phyloP scores from a whole-genome alignment of 2,888 invertebrate species.

The Melinaea menophilus region DNA sequence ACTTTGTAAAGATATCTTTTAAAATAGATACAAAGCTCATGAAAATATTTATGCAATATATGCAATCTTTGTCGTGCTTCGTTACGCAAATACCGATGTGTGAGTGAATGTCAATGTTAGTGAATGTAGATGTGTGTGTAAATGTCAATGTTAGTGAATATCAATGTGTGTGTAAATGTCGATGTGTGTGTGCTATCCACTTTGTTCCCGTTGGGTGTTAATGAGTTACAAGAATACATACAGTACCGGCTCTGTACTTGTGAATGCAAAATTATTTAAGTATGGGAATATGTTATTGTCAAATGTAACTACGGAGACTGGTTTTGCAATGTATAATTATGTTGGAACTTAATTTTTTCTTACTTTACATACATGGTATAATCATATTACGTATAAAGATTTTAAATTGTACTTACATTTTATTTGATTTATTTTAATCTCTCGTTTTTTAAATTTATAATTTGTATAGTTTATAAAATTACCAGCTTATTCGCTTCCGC shows the following conservation, averaged over 20 bases:
- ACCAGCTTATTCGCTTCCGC: too few relatives aligned
- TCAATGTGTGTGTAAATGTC: neutral
- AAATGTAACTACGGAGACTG: neutral
- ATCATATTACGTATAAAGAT: too few relatives aligned
- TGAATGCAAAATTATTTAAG: neutral
- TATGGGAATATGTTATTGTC: constrained; percentile 4
- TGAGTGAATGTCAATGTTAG: neutral
- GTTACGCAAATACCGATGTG: neutral
- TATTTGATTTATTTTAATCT: too few relatives aligned
- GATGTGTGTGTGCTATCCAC: constrained; percentile 9
- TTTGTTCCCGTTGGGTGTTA: constrained; percentile 19
- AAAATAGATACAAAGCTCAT: neutral
- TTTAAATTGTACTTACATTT: too few relatives aligned
- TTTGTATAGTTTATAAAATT: too few relatives aligned
- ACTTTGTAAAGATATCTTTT: neutral
- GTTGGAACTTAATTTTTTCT: neutral
- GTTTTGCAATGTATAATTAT: neutral
- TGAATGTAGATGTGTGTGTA: neutral
- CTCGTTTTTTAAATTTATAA: too few relatives aligned
- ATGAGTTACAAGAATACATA: constrained; percentile 14
- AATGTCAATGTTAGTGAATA: too few relatives aligned
- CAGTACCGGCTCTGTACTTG: constrained; percentile 5
- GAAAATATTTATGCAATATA: neutral
- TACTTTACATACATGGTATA: neutral
- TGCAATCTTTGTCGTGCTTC: neutral